phyloP scores from a whole-genome alignment of 2,113 vertebrate species.

The Paramisgurnus dabryanus region DNA sequence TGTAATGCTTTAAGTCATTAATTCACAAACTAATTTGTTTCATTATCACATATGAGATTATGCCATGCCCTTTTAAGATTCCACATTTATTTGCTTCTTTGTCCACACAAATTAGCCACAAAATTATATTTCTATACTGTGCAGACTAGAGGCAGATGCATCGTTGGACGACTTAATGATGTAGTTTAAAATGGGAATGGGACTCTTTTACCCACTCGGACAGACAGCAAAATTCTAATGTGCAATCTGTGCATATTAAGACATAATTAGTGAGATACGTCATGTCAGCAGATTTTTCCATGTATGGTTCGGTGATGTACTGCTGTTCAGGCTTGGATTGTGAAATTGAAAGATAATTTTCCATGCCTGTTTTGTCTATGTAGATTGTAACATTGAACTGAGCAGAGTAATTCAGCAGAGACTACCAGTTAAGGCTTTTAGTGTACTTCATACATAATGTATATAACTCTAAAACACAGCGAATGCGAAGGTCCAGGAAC shows the following conservation, averaged over 20 bases:
- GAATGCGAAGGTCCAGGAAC: not conserved
- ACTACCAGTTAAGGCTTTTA: slow-evolving; percentile 26
- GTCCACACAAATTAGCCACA: slow-evolving; percentile 66
- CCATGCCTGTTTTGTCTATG: not conserved
- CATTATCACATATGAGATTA: slow-evolving; percentile 76
- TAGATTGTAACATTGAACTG: slow-evolving; percentile 10
- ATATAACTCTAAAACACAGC: slow-evolving; percentile 18
- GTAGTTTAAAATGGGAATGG: slow-evolving; percentile 65
- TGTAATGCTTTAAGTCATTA: slow-evolving; percentile 65
- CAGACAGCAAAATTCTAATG: slow-evolving; percentile 68
- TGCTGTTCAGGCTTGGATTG: not conserved
- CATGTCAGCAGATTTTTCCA: slow-evolving; percentile 50
- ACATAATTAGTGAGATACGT: slow-evolving; percentile 56
- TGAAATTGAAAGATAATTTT: slow-evolving; percentile 2
- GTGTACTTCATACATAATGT: slow-evolving; percentile 28
- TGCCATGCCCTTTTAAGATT: slow-evolving; percentile 60
- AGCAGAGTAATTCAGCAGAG: slow-evolving; percentile 21
- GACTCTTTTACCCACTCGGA: slow-evolving; percentile 62
- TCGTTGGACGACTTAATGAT: slow-evolving; percentile 67
- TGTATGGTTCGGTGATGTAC: not conserved
- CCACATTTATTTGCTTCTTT: slow-evolving; percentile 69
- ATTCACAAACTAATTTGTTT: slow-evolving; percentile 75
- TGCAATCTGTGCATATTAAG: slow-evolving; percentile 73
- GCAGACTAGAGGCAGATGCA: slow-evolving; percentile 24
- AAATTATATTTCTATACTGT: slow-evolving; percentile 57